These are phyloP conservation scores for Apostichopus leukothele DNA, from an alignment of 53 echinoderm and acorn worm species.

Conservation along the genomic window DNA sequence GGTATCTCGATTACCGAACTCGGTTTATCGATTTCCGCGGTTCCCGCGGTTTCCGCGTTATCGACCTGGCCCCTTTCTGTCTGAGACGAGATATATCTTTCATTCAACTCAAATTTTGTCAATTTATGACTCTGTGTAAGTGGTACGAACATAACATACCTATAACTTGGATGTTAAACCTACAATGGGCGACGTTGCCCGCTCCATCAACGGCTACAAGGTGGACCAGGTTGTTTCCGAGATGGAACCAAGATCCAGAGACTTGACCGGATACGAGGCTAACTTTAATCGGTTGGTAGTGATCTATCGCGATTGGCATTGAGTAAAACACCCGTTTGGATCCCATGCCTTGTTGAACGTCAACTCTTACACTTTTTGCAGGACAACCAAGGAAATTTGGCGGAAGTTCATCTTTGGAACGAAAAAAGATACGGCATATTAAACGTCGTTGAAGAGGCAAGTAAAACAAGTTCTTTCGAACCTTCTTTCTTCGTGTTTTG, in stretches of 20 bases:
- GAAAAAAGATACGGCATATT: neutral
- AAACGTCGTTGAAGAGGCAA: too few relatives aligned
- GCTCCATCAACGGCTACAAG: neutral
- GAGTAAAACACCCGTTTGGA: neutral
- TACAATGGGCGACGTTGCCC: neutral
- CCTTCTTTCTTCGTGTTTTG: too few relatives aligned
- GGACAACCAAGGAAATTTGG: neutral
- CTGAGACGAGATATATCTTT: too few relatives aligned
- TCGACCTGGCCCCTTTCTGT: too few relatives aligned
- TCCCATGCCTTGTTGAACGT: neutral
- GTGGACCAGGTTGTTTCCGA: neutral
- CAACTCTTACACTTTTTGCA: neutral
- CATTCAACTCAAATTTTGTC: too few relatives aligned
- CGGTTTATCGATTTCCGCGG: too few relatives aligned
- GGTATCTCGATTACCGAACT: too few relatives aligned
- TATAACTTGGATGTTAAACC: neutral
- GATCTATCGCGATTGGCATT: neutral
- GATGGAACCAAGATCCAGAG: neutral
- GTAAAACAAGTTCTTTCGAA: too few relatives aligned
- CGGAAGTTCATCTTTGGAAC: neutral
- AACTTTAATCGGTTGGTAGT: neutral
- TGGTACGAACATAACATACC: neutral
- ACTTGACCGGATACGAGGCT: neutral
- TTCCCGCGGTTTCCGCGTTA: too few relatives aligned
- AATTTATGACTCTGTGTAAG: too few relatives aligned